A percentile compares a stretch with the other conserved stretches of the same genome.
phyloP scores from a whole-genome alignment of 2,888 invertebrate species.

The Mystacides longicornis region DNA sequence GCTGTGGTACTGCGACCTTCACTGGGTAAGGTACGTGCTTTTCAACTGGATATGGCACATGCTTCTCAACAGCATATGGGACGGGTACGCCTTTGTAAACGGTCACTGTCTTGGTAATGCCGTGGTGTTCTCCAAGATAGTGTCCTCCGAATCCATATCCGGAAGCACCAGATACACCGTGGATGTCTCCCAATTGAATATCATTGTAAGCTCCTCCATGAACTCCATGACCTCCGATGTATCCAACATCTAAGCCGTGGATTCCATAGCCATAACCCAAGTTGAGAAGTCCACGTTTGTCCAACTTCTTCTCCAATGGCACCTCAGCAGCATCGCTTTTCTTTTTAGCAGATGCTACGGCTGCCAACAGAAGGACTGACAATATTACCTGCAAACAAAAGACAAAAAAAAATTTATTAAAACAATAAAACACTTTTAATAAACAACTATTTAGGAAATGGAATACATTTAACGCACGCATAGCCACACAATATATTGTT shows the following conservation, averaged over 20 bases:
- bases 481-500: too few species aligned
- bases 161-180: conserved; percentile 28
- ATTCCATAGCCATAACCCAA: conserved; percentile 75
- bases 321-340: conserved; percentile 52
- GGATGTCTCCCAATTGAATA: conserved; percentile 28
- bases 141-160: conserved; percentile 29
- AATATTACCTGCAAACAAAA: conserved; percentile 59
- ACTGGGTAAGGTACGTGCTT: conserved; percentile 62
- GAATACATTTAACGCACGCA: too few species aligned
- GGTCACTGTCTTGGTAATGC: conserved; percentile 58
- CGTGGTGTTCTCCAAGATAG: conserved; percentile 41
- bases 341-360: conserved; percentile 59
- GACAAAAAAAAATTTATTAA: too few species aligned
- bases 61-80: conserved; percentile 58
- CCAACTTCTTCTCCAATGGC: conserved; percentile 67
- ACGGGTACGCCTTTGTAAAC: conserved; percentile 58
- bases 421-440: too few species aligned
- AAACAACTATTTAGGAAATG: too few species aligned
- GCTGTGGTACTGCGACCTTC: conserved; percentile 61
- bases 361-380: conserved; percentile 68
- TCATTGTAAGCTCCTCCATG: conserved; percentile 45
- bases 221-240: conserved; percentile 51
- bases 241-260: conserved; percentile 67
- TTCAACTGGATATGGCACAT: conserved; percentile 56
- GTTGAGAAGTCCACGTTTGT: conserved; percentile 73